Conservation (phyloP, 2,888 invertebrate genomes). For the Cosmia pyralina region DNA sequence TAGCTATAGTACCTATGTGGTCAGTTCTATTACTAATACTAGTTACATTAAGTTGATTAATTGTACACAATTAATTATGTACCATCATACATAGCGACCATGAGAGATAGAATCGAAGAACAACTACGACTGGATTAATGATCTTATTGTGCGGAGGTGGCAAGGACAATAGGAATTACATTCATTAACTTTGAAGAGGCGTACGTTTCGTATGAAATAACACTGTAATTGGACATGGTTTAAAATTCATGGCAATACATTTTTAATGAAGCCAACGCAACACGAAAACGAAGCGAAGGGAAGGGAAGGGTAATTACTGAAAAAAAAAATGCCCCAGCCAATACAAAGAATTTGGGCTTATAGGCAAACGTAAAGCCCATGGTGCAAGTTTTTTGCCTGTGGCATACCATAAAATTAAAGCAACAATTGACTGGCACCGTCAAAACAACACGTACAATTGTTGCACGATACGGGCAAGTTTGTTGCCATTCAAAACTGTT, state of each 20-base stretch:
- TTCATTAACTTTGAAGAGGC: slow-evolving; percentile 45
- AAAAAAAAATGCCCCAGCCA: slow-evolving; percentile 4
- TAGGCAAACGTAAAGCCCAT: no score
- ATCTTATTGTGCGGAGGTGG: slow-evolving; percentile 34
- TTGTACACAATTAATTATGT: slow-evolving; percentile 46
- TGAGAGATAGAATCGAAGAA: slow-evolving; percentile 57
- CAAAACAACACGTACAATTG: no score
- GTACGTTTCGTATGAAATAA: slow-evolving; percentile 30
- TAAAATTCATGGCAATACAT: slow-evolving; percentile 17
- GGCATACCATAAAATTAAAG: no score
- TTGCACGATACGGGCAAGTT: no score
- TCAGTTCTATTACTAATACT: slow-evolving; percentile 10
- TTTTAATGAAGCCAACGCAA: slow-evolving; percentile 30
- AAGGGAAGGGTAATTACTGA: background rate
- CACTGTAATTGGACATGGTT: slow-evolving; percentile 7
- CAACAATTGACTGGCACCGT: no score
- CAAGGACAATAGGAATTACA: slow-evolving; percentile 52
- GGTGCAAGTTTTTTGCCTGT: no score
- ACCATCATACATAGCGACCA: slow-evolving; percentile 38
- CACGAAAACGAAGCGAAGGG: slow-evolving; percentile 22
- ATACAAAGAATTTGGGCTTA: no score
- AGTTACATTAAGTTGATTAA: slow-evolving; percentile 51
- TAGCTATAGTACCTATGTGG: slow-evolving; percentile 13
- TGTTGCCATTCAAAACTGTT: no score
- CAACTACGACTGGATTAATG: slow-evolving; percentile 52